Base-by-base conservation (phyloP, 2,113 vertebrate species). In the Erythrocebus patas region DNA sequence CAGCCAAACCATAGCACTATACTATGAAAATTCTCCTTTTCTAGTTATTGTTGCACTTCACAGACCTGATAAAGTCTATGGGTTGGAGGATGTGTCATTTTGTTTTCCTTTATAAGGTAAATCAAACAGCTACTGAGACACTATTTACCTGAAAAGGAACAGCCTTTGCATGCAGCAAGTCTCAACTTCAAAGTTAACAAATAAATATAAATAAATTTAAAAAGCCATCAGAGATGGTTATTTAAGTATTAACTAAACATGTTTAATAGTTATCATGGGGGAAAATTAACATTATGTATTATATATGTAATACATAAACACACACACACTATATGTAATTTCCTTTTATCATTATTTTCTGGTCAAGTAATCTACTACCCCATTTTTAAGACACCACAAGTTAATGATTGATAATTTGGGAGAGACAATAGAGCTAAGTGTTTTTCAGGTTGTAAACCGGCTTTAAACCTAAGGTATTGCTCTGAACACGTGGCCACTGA, bases 401-500 rank as follows among this genome's bases (percentile, higher is more conserved):
- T 70, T 91, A 80, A 95, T 4, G 59, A 76, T 75, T 90, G 11
- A 59, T 72, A 43, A 48, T 96, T 91, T 85, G n/a, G 3, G 22
- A 20, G 40, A 55, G 35, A 85, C 68, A 73, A 79, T 55, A 73
- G 8, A 45, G 35, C 48, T 73, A 45, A 93, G 78, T n/a, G 35
- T 80, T 59, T 40, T 55, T 97, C 64, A 91, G 88, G 40, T 86
- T 95, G 61, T 45, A 68, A 98, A 96, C 93, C 35, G 73, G 88
- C 96, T 97, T 93, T 97, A 94, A 97, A 95, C 78, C 90, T 88
- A 79, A 97, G 96, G 85, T 68, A 97, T 38, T 93, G 27, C 93
- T 97, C 7, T 91, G 25, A 84, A 84, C 89, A 97, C 95, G 32
- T 93, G 80, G 83, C 95, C 78, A 94, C 93, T 95, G 89, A 96